phyloP scores from a whole-genome alignment of 1,140 invertebrate species.

The Plectus sambesii region DNA sequence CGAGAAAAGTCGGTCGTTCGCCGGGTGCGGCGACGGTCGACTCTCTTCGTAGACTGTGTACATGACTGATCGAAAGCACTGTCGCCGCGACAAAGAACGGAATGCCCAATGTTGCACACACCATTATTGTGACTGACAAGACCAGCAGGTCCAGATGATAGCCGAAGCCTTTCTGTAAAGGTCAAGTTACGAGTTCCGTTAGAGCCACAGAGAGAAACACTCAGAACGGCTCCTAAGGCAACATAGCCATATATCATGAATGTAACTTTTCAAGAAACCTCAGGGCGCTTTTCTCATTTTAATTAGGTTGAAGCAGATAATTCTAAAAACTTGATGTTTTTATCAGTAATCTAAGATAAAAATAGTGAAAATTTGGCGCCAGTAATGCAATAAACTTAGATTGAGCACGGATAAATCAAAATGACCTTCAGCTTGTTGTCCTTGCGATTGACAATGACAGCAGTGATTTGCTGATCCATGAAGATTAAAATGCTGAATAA shows the following conservation, averaged over 20 bases:
- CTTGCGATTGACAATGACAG: constrained; percentile 26
- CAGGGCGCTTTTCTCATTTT: too few relatives aligned
- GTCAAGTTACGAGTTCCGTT: neutral
- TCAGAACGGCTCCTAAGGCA: too few relatives aligned
- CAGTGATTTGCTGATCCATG: too few relatives aligned
- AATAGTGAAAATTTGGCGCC: neutral
- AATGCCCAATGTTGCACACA: neutral
- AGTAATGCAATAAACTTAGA: neutral
- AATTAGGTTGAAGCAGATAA: too few relatives aligned
- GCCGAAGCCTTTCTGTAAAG: neutral
- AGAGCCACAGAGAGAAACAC: too few relatives aligned
- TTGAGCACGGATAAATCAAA: too few relatives aligned
- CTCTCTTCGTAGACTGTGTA: neutral
- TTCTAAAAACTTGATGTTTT: too few relatives aligned
- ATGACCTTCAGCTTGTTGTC: neutral
- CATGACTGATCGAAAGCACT: neutral
- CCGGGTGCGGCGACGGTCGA: neutral
- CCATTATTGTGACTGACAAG: too few relatives aligned
- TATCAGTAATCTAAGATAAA: neutral
- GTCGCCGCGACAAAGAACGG: neutral
- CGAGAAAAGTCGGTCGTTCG: neutral
- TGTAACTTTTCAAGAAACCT: too few relatives aligned
- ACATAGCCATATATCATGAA: too few relatives aligned
- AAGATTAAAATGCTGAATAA: neutral
- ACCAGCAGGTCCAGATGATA: neutral